phyloP scores from a whole-genome alignment of 2,888 invertebrate species.

The Sinopyrophorus schimmeli region DNA sequence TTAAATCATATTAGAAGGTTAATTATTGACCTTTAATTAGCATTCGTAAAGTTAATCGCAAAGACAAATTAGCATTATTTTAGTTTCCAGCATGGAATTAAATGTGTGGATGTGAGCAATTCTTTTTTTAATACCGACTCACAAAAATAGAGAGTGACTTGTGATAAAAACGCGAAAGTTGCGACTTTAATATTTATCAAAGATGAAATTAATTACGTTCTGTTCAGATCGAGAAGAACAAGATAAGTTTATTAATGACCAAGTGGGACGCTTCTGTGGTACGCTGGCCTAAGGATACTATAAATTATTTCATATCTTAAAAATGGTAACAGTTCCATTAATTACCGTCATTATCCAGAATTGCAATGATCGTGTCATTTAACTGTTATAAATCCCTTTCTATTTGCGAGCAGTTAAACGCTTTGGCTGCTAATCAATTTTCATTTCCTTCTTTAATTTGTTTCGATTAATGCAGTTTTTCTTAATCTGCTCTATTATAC shows the following conservation, averaged over 20 bases:
- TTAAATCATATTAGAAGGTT: too few species aligned
- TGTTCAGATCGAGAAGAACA: constrained; percentile 21
- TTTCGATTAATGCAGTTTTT: too few species aligned
- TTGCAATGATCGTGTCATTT: constrained; percentile 24
- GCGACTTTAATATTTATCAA: constrained; percentile 25
- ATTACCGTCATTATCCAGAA: constrained; percentile 22
- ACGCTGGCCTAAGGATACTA: constrained; percentile 28
- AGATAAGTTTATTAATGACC: constrained; percentile 28
- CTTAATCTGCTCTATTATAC: too few species aligned
- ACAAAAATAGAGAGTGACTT: too few species aligned
- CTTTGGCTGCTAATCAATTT: neutral
- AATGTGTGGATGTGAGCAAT: constrained; percentile 3
- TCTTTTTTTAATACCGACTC: too few species aligned
- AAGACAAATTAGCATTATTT: neutral
- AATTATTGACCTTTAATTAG: too few species aligned
- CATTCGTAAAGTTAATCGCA: too few species aligned
- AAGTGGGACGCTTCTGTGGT: constrained; percentile 28
- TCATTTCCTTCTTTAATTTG: too few species aligned
- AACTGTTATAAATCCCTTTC: constrained; percentile 22
- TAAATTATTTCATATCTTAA: constrained; percentile 31
- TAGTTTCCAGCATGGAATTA: neutral
- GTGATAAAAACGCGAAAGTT: too few species aligned
- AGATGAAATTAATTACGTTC: constrained; percentile 23
- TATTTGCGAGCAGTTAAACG: constrained; percentile 8
- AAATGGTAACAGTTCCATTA: constrained; percentile 23